These are phyloP conservation scores for Euura lappo DNA, from an alignment of 1,140 invertebrate species.

Conservation along the genomic window DNA sequence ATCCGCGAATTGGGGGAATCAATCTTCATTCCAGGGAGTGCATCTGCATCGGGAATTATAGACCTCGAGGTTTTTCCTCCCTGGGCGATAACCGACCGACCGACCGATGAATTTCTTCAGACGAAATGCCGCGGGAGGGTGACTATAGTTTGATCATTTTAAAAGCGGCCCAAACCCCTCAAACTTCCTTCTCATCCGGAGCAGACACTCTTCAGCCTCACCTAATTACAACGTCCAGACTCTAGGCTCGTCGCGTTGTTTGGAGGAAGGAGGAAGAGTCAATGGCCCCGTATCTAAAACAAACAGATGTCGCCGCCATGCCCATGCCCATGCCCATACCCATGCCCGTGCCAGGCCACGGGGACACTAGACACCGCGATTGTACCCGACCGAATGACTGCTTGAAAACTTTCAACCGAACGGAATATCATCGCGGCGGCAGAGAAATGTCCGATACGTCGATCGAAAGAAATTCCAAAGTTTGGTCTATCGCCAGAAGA, in stretches of 20 bases:
- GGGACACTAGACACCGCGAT: constrained; percentile 23
- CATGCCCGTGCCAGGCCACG: not conserved
- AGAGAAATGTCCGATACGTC: not conserved
- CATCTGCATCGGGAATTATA: not conserved
- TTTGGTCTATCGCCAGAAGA: too few species aligned
- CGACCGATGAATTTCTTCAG: not conserved
- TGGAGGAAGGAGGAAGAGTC: constrained; percentile 39
- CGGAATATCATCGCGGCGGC: not conserved
- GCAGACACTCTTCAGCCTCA: not conserved
- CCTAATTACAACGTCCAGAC: not conserved
- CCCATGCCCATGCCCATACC: constrained; percentile 3
- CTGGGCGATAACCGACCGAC: not conserved
- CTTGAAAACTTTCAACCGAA: not conserved
- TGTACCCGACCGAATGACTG: constrained; percentile 23
- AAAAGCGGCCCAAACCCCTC: not conserved
- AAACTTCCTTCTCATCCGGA: not conserved
- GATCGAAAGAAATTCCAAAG: not conserved
- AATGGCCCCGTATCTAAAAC: constrained; percentile 58
- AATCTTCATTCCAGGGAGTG: too few species aligned
- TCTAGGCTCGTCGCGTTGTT: constrained; percentile 32
- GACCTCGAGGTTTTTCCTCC: not conserved
- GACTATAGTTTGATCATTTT: not conserved
- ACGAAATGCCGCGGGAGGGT: not conserved
- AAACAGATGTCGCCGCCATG: constrained; percentile 49
- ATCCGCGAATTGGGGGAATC: too few species aligned